phyloP scores from a whole-genome alignment of 1,140 invertebrate genomes.

The Contarinia nasturtii region DNA sequence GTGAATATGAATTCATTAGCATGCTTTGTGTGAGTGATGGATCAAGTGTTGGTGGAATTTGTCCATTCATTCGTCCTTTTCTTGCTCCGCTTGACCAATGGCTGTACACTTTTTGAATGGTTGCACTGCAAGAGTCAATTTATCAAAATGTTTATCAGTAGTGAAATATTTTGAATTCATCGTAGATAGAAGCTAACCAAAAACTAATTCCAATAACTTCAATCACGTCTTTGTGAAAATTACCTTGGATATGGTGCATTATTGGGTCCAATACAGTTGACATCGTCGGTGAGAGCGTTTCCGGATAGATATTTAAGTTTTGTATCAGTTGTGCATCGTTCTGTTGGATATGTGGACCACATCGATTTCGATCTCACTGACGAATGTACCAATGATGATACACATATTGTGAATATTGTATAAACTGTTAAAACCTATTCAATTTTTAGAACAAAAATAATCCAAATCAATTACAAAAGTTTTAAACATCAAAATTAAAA shows the following conservation, averaged over 20 bases:
- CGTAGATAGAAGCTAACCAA: neutral
- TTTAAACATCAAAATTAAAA: too few species aligned
- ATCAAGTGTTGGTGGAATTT: constrained; percentile 35
- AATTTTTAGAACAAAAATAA: too few species aligned
- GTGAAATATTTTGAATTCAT: too few species aligned
- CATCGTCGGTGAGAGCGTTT: constrained; percentile 54
- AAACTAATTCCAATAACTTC: neutral
- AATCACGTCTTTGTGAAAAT: too few species aligned
- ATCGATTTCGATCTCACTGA: neutral
- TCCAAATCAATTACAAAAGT: too few species aligned
- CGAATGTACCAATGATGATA: too few species aligned
- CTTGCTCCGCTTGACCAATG: constrained; percentile 24
- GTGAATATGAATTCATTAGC: constrained; percentile 39
- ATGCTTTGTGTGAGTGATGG: constrained; percentile 48
- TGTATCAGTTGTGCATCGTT: constrained; percentile 30
- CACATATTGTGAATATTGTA: too few species aligned
- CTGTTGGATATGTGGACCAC: neutral
- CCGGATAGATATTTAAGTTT: constrained; percentile 68
- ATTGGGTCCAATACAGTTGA: constrained; percentile 59
- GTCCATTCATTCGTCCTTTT: constrained; percentile 17
- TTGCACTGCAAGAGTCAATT: constrained; percentile 36
- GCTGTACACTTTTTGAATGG: constrained; percentile 35
- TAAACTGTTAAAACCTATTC: too few species aligned
- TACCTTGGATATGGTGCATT: constrained; percentile 64
- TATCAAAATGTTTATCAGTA: too few species aligned